These are phyloP conservation scores for Crax fasciolata DNA, from an alignment of 2,797 vertebrate species.

Conservation along the genomic window DNA sequence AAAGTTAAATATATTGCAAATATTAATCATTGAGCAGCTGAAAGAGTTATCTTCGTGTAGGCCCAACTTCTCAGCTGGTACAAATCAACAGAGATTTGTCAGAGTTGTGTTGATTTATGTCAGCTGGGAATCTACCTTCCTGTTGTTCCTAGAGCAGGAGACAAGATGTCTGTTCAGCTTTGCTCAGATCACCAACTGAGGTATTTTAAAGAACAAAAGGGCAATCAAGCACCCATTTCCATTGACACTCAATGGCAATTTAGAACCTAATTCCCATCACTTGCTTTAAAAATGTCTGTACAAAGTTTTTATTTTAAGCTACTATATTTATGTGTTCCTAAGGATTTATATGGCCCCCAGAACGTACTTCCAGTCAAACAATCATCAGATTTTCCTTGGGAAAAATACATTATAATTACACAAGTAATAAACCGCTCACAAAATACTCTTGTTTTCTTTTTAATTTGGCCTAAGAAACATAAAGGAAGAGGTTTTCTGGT, in stretches of 20 bases:
- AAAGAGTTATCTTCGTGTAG: not conserved
- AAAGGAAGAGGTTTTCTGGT: not conserved
- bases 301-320: not conserved
- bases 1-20: slow-evolving; percentile 9
- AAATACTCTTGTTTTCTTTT: not conserved
- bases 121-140: not conserved
- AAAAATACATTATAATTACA: not conserved
- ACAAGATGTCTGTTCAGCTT: not conserved
- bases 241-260: not conserved
- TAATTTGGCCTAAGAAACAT: not conserved
- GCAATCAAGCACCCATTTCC: not conserved
- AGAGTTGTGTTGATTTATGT: slow-evolving; percentile 19
- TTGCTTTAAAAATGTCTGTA: not conserved
- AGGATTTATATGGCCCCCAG: not conserved
- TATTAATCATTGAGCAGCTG: slow-evolving; percentile 38
- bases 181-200: not conserved
- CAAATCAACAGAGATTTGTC: slow-evolving; percentile 42
- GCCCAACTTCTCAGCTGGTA: not conserved
- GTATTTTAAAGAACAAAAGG: not conserved
- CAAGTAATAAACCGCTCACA: fast-evolving
- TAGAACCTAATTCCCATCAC: not conserved
- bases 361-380: not conserved
- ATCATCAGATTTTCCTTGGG: not conserved
- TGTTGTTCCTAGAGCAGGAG: not conserved
- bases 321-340: not conserved